Base-by-base conservation (phyloP, 2,797 vertebrate genomes). In the Gymnodraco acuticeps region DNA sequence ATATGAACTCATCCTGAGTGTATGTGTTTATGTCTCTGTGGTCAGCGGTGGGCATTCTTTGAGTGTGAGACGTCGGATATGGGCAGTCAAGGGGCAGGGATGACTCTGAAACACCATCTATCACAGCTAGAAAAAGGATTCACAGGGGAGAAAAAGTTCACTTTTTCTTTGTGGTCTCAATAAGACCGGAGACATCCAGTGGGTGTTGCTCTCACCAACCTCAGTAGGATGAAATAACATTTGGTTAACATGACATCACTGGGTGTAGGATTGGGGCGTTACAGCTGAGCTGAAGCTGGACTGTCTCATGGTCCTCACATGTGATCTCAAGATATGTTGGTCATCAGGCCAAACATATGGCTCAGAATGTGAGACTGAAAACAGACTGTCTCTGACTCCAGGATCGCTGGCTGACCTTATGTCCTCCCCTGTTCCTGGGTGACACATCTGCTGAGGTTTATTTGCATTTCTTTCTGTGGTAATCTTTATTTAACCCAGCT, bases 281-380 rank as follows among this genome's bases (percentile, higher is more conserved):
- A 46, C 55, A 55, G 69, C 64, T 77, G 71, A 73, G 38, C 59
- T 60, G 61, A 27, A 53, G 70, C 68, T 75, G 20, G 42, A 50
- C 31, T 48, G 60, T 55, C 55, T 82, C 70, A 45, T 52, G 79
- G 70, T 75, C 53, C 48, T 48, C 1, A 73, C 73, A 75, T 82
- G 64, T 66, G 27, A 72, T 54, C 65, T 64, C 61, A 45, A 61
- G 68, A 73, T 85, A 56, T 81, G 59, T 56, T 70, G 64, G 38
- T 75, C 63, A 72, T 67, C 10, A 43, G 65, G 20, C 50, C 73
- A 19, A 19, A n/a, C 75, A 38, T 58, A 55, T 70, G 77, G 70
- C 54, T 69, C 15, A 76, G 81, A 88, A 88, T 89, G 85, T 69
- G 20, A 66, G 67, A 54, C 59, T 67, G 75, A 64, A 43, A 87